Evolutionary conservation across 2,113 vertebrate species (phyloP), one percentile per base, ranked within the genome.

Genomic region (Pyxicephalus adspersus): DNA sequence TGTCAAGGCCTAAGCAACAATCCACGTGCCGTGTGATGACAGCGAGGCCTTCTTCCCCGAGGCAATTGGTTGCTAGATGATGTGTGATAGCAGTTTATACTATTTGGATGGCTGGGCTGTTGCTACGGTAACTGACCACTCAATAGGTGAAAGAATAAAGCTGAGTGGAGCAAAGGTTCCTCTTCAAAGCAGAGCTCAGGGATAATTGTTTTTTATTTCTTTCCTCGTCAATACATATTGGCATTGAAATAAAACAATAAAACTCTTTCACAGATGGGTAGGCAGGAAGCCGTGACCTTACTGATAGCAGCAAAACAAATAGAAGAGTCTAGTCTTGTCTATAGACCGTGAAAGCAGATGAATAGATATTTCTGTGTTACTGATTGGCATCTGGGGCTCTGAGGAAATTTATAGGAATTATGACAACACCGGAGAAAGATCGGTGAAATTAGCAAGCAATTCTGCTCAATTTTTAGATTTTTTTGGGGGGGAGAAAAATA

Each of bases 71-170:
- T 11, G 16, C 79, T 81, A 31, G 22, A 84, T 68, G 15, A 19
- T 28, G 57, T 87, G 86, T 85, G 84, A 87, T 75, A 86, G 83
- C 28, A 19, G 25, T 19, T 34, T 9, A 22, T 88, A 79, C 84
- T 0, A 85, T 86, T 86, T 87, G 85, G 86, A 90, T 87, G 77
- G 87, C 85, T 29, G 5, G 84, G 28, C 61, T 0, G 72, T 88
- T 92, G 78, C 87, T 87, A 88, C 51, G 86, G 90, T 85, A 92
- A 89, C 88, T 5, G 55, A 83, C 81, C 3, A 1, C 63, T 84
- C 83, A 15, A 9, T 25, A 23, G 89, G 89, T 88, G 87, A 87
- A 89, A 86, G 78, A 82, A 84, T 86, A 83, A 83, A 84, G 87
- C 88, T 88, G 74, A 90, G 85, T 25, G 81, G 85, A 86, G 83